Evolutionary conservation across 92 coral and sea anemone genomes (phyloP), one percentile per base, ranked within the genome.

Genomic region (Virgularia gustaviana): DNA sequence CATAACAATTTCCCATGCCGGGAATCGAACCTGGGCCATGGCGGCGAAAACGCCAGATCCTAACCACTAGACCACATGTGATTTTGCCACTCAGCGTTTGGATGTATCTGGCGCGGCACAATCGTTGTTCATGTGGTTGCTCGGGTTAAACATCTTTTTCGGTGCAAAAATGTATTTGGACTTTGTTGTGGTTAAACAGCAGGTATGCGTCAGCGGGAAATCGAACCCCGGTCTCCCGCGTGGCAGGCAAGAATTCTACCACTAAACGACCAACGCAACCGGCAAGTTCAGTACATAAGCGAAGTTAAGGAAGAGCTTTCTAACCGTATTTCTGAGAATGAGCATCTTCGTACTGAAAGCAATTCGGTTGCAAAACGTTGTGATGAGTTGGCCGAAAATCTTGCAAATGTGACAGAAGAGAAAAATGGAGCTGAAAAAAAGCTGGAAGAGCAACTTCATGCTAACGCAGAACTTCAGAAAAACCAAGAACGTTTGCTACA

Each of bases 171-270:
- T n/a, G n/a, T n/a, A n/a, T n/a, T n/a, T n/a, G n/a, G n/a, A n/a
- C n/a, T n/a, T n/a, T n/a, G n/a, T n/a, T n/a, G n/a, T n/a, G n/a
- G n/a, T n/a, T n/a, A n/a, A n/a, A n/a, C n/a, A n/a, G n/a, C n/a
- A n/a, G n/a, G n/a, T n/a, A n/a, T n/a, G n/a, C n/a, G n/a, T n/a
- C n/a, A n/a, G 49, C 65, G 65, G 72, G 72, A 56, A 65, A 65
- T 65, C 72, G 72, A 65, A 65, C 72, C 72, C 72, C 53, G 72
- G 72, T 45, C 75, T 68, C 75, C 75, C 75, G 75, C 75, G 75
- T 68, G 75, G 75, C 75, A 68, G 75, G 75, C 75, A 61, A 70
- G 75, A 70, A 70, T 70, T 70, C 75, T 70, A 70, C 75, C 75
- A 70, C 75, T 70, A 62, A 70, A 70, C 75, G 61, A 70, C 75